These are phyloP conservation scores for Neocloeon triangulifer DNA, from an alignment of 1,140 invertebrate genomes.

Conservation along the genomic window DNA sequence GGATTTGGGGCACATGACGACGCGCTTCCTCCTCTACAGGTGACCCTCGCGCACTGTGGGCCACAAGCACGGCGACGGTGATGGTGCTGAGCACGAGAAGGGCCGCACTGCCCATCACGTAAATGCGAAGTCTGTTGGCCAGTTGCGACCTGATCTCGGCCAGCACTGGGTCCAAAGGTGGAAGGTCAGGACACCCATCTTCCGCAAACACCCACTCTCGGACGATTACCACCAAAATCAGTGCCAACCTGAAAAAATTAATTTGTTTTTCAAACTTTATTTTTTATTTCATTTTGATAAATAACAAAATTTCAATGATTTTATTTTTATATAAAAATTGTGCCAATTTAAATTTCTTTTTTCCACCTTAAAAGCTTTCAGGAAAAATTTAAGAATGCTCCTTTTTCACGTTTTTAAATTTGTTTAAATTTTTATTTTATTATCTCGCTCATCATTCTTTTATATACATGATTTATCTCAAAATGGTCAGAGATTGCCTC, in stretches of 20 bases:
- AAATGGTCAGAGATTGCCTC: too few species aligned
- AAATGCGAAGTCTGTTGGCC: neutral
- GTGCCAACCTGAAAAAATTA: neutral
- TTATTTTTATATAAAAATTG: too few species aligned
- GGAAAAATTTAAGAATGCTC: too few species aligned
- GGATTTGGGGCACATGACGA: neutral
- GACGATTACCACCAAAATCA: conserved; percentile 1
- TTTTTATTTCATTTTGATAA: too few species aligned
- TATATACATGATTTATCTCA: too few species aligned
- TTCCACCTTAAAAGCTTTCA: too few species aligned
- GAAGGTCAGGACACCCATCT: neutral
- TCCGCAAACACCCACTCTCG: neutral
- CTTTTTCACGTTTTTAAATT: too few species aligned
- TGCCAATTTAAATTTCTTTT: too few species aligned
- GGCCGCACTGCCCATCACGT: neutral
- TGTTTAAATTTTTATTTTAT: too few species aligned
- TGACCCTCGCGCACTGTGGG: neutral
- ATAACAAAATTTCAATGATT: too few species aligned
- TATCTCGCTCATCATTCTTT: too few species aligned
- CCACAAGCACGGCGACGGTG: conserved; percentile 1
- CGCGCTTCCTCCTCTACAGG: neutral
- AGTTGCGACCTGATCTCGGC: neutral
- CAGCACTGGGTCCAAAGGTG: neutral
- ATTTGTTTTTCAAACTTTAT: neutral
- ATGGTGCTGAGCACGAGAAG: conserved; percentile 1